A percentile compares a stretch with the other conserved stretches of the same genome.
These are phyloP conservation scores for Brachionus rubens DNA, from an alignment of 1,140 invertebrate species.

Conservation along the genomic window DNA sequence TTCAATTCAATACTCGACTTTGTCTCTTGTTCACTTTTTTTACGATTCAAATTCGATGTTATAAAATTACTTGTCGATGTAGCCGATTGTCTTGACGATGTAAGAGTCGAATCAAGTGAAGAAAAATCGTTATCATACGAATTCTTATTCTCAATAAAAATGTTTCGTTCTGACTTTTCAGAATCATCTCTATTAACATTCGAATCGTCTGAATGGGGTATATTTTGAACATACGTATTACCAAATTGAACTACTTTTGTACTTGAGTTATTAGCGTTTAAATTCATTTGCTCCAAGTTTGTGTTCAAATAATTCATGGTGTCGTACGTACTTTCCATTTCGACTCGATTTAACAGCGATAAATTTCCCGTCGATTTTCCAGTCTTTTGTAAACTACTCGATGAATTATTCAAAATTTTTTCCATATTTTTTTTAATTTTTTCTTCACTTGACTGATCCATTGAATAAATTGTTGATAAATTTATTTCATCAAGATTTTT, in stretches of 20 bases:
- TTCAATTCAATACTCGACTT: conserved; percentile 20
- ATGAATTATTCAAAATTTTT: neutral
- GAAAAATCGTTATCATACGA: conserved; percentile 29
- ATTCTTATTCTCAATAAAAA: neutral
- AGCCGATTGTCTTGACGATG: conserved; percentile 6
- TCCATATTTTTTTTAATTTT: neutral
- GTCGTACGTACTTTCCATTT: conserved; percentile 43
- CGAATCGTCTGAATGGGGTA: neutral
- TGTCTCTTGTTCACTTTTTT: neutral
- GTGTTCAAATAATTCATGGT: conserved; percentile 44
- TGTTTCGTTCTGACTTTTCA: conserved; percentile 10
- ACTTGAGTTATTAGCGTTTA: neutral
- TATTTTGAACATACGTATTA: conserved; percentile 23
- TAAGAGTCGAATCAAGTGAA: neutral
- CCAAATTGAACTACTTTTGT: conserved; percentile 43
- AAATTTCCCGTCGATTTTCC: neutral
- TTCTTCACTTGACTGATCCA: neutral
- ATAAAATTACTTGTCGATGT: conserved; percentile 26
- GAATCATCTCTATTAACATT: conserved; percentile 12
- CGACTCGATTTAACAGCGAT: conserved; percentile 23
- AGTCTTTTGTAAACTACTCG: neutral
- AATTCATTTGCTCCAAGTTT: conserved; percentile 12
- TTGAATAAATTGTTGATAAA: neutral
- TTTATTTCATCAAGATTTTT: conserved; percentile 24
- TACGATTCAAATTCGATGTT: neutral